Conservation (phyloP, 2,888 invertebrate genomes). For the Lissocephala sabroskyi region DNA sequence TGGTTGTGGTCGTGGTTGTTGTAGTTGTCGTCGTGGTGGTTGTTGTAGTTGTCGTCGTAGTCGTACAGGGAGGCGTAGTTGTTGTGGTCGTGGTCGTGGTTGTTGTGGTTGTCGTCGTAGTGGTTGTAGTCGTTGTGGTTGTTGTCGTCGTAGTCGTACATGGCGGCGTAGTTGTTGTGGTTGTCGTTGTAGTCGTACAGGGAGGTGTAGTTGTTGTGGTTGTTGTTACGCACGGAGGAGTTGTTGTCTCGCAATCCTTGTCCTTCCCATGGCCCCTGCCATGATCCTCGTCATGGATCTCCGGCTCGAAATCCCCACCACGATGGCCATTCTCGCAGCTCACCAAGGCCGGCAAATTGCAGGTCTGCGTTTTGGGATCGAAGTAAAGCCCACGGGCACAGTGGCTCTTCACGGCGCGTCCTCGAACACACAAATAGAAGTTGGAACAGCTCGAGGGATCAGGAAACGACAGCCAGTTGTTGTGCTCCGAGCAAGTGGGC, state of each 20-base stretch:
- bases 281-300: neutral
- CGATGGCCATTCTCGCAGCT: neutral
- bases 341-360: neutral
- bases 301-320: neutral
- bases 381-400: conserved; percentile 4
- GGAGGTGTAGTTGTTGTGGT: neutral
- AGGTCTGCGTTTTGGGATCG: neutral
- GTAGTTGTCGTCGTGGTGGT: neutral
- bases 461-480: neutral
- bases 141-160: neutral
- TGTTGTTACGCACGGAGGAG: neutral
- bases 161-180: neutral
- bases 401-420: neutral
- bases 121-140: neutral
- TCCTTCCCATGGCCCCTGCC: neutral
- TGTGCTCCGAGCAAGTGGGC: neutral
- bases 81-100: neutral
- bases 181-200: neutral
- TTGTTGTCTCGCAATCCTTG: neutral
- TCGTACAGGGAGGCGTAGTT: neutral
- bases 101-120: neutral
- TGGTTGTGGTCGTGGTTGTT: neutral
- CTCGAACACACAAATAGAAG: conserved; percentile 5
- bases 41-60: neutral
- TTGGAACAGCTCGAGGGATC: conserved; percentile 7